phyloP scores from a whole-genome alignment of 92 coral and sea anemone genomes.

The Nematostella vectensis region DNA sequence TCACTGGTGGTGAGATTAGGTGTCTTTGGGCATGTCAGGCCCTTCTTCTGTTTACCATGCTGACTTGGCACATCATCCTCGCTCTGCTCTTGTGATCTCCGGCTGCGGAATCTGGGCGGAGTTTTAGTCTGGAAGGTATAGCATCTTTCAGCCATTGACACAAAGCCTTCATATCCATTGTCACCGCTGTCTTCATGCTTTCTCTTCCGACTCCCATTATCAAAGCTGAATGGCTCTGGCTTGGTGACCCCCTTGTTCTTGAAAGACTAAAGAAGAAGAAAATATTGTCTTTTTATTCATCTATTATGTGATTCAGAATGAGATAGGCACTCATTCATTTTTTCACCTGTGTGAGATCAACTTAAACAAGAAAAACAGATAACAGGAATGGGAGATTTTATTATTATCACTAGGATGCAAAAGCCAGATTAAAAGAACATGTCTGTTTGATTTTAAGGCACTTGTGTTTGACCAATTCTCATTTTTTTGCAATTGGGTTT shows the following conservation, averaged over 20 bases:
- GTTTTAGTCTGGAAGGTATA: constrained; percentile 79
- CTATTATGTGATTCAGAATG: no score
- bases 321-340: no score
- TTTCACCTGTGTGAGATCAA: no score
- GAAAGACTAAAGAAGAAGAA: constrained; percentile 47
- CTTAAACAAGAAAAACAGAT: no score
- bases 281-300: no score
- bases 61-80: constrained; percentile 22
- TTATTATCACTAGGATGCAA: no score
- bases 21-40: constrained; percentile 77
- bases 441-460: no score
- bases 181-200: constrained; percentile 58
- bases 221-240: constrained; percentile 85
- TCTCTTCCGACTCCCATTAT: constrained; percentile 35
- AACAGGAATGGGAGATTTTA: no score
- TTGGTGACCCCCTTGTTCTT: constrained; percentile 67
- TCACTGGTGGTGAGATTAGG: constrained; percentile 59
- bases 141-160: constrained; percentile 86
- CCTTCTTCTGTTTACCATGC: constrained; percentile 16
- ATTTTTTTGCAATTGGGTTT: no score
- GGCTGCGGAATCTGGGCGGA: constrained; percentile 80
- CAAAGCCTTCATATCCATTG: constrained; percentile 45
- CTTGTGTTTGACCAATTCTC: no score
- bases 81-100: constrained; percentile 44
- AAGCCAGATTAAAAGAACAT: no score